Evolutionary conservation across 2,113 vertebrate species (phyloP).

Genomic region (Mesitornis unicolor): DNA sequence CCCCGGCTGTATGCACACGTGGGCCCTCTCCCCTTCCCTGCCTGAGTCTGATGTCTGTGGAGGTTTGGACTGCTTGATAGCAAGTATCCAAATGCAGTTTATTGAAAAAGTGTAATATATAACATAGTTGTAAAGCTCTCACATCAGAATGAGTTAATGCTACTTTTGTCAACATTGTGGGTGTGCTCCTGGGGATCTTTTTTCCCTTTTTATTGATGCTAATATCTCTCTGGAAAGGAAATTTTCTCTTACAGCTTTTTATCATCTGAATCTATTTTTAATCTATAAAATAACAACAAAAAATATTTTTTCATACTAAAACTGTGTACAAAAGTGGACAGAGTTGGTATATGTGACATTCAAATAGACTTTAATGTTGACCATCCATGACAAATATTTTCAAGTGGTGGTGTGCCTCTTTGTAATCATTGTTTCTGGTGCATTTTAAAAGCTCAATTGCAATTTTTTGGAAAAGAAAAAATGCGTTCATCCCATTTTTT

Average conservation of each 20-base stretch:
- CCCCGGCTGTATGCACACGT: rapidly evolving
- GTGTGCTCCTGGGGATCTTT: not conserved
- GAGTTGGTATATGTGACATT: not conserved
- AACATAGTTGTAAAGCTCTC: not conserved
- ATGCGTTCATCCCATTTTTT: not conserved
- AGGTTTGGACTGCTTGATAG: not conserved
- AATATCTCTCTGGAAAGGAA: not conserved
- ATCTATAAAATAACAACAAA: not conserved
- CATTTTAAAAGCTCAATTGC: not conserved
- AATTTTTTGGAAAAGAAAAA: not conserved
- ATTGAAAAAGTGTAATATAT: not conserved
- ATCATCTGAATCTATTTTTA: not conserved
- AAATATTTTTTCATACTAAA: not conserved
- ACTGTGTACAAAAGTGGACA: not conserved
- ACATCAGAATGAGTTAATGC: not conserved
- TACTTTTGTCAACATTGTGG: not conserved
- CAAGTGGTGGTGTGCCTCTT: not conserved
- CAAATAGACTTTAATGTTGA: not conserved
- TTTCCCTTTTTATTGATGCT: not conserved
- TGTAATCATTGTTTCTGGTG: not conserved
- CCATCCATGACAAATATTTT: not conserved
- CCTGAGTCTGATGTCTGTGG: not conserved
- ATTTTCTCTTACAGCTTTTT: not conserved
- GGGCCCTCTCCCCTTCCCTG: not conserved
- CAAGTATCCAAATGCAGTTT: not conserved